phyloP scores from a whole-genome alignment of 2,113 vertebrate species.

The Eurypyga helias region DNA sequence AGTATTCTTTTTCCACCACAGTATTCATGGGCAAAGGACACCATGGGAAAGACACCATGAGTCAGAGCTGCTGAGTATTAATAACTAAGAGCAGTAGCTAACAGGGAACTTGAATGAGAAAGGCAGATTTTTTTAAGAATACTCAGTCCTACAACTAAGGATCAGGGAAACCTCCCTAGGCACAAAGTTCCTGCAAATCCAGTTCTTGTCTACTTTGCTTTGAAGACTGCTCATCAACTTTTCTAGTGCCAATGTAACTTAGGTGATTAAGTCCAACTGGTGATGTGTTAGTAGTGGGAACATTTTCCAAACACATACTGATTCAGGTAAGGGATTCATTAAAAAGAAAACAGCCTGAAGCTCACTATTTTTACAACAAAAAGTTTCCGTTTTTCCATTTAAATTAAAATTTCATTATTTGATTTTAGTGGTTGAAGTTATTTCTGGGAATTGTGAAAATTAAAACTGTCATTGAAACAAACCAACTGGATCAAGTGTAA shows the following conservation, averaged over 20 bases:
- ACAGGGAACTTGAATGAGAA: background rate
- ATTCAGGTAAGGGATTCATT: background rate
- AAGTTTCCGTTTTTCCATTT: background rate
- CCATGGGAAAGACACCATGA: background rate
- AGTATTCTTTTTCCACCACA: background rate
- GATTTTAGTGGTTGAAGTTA: background rate
- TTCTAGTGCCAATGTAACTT: background rate
- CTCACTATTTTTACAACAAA: background rate
- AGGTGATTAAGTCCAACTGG: background rate
- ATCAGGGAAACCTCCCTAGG: background rate
- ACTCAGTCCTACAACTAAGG: background rate
- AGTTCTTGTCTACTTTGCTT: background rate
- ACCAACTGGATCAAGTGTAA: background rate
- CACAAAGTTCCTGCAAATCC: background rate
- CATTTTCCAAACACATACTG: background rate
- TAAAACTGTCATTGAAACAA: background rate
- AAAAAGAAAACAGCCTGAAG: background rate
- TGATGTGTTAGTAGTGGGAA: background rate
- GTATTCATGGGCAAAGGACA: background rate
- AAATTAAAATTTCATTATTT: background rate
- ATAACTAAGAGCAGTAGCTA: background rate
- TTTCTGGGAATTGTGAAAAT: background rate
- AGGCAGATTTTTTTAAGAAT: background rate
- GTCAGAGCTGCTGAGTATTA: background rate
- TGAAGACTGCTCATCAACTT: background rate